A percentile compares a stretch with the other conserved stretches of the same genome.
Evolutionary conservation across 2,888 invertebrate species (phyloP).

Genomic region (Athetis lepigone): DNA sequence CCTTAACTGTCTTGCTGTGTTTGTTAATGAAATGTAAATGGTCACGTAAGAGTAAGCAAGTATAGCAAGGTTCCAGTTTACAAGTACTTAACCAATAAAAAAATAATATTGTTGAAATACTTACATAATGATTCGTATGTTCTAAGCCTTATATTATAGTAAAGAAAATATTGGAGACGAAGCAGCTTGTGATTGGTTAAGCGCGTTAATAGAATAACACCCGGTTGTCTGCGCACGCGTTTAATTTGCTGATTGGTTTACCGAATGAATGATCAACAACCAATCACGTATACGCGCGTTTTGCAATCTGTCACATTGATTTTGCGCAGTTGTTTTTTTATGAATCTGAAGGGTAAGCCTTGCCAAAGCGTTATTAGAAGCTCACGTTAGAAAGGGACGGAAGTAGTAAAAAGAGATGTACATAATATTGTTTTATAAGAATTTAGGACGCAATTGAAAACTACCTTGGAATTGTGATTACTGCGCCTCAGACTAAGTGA

Average conservation of each 20-base stretch:
- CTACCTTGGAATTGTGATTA: background rate
- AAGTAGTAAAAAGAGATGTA: constrained; percentile 3
- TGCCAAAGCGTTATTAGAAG: constrained; percentile 13
- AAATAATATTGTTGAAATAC: constrained; percentile 39
- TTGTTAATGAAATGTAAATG: too few relatives aligned
- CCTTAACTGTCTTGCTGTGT: too few relatives aligned
- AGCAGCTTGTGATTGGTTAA: constrained; percentile 14
- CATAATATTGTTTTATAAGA: background rate
- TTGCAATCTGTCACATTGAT: too few relatives aligned
- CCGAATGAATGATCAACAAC: background rate
- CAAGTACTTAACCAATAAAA: constrained; percentile 42
- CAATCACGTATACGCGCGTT: background rate
- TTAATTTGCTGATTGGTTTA: background rate
- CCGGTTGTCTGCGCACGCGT: too few relatives aligned
- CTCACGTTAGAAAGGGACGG: background rate
- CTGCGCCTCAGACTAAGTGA: too few relatives aligned
- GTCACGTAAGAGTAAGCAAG: background rate
- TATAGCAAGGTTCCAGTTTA: constrained; percentile 41
- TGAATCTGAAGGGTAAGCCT: background rate
- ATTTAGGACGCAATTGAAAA: background rate
- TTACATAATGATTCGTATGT: constrained; percentile 40
- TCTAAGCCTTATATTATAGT: constrained; percentile 49
- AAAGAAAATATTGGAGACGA: constrained; percentile 17
- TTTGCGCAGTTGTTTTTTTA: too few relatives aligned
- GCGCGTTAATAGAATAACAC: background rate